A percentile compares a stretch with the other conserved stretches of the same genome.
phyloP scores from a whole-genome alignment of 2,888 invertebrate genomes.

The Herminia tarsipennalis region DNA sequence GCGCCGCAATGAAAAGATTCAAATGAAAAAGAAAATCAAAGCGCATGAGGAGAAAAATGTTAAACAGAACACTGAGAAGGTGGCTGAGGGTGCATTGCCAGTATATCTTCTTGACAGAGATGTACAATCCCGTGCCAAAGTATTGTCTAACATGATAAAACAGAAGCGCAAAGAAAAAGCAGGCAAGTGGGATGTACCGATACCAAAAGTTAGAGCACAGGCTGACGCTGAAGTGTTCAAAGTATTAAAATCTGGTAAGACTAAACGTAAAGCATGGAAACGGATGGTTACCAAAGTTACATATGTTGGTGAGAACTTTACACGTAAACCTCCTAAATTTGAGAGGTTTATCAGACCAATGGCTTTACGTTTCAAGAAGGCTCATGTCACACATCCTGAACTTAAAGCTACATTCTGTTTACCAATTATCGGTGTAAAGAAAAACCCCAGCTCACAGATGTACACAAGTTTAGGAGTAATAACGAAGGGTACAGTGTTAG shows the following conservation, averaged over 20 bases:
- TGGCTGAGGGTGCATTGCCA: slow-evolving; percentile 96
- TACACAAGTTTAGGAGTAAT: slow-evolving; percentile 99
- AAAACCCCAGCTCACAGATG: slow-evolving; percentile 98
- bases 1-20: slow-evolving; percentile 98
- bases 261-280: slow-evolving; percentile 98
- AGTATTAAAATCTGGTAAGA: slow-evolving; percentile 95
- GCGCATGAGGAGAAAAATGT: slow-evolving; percentile 98
- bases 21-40: slow-evolving; percentile 99
- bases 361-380: slow-evolving; percentile 98
- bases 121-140: slow-evolving; percentile 96
- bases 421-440: slow-evolving; percentile 99
- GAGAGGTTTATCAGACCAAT: slow-evolving; percentile 99
- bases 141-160: slow-evolving; percentile 99
- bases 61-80: slow-evolving; percentile 93
- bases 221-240: slow-evolving; percentile 99
- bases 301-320: slow-evolving; percentile 99
- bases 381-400: slow-evolving; percentile 99
- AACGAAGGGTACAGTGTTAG: slow-evolving; percentile 98
- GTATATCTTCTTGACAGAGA: slow-evolving; percentile 99
- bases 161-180: slow-evolving; percentile 99
- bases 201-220: slow-evolving; percentile 98
- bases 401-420: slow-evolving; percentile 98
- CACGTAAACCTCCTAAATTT: slow-evolving; percentile 99
- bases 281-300: slow-evolving; percentile 99
- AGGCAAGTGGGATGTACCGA: slow-evolving; percentile 99